Percentiles rank a stretch among this genome's conserved stretches.
Conservation (phyloP, 2,888 invertebrate genomes). For the Mamestra brassicae region DNA sequence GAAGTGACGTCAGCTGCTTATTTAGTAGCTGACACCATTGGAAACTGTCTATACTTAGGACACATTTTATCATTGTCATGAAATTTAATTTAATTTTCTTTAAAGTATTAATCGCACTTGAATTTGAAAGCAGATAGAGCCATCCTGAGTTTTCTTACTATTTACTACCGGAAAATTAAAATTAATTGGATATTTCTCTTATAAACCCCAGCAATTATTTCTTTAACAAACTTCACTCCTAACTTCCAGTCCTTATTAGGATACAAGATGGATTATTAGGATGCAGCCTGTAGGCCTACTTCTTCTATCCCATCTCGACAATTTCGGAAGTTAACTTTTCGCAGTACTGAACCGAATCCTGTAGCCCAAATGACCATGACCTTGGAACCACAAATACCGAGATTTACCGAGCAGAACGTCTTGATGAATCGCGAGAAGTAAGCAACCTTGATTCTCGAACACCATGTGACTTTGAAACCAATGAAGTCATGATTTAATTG, state of each 20-base stretch:
- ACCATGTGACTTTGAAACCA: slow-evolving; percentile 49
- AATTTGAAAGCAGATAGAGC: background rate
- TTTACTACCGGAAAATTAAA: background rate
- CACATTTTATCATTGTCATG: slow-evolving; percentile 4
- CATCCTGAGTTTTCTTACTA: background rate
- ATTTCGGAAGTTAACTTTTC: slow-evolving; percentile 7
- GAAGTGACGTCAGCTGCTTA: slow-evolving; percentile 60
- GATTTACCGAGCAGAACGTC: slow-evolving; percentile 52
- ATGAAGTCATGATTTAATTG: slow-evolving; percentile 55
- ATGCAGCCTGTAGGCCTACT: background rate
- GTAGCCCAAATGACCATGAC: slow-evolving; percentile 34
- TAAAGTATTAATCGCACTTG: background rate
- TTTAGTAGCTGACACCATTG: slow-evolving; percentile 44
- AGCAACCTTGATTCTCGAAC: slow-evolving; percentile 54
- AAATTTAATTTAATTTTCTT: background rate
- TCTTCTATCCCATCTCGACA: background rate
- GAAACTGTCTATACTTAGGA: slow-evolving; percentile 27
- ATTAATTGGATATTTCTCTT: background rate
- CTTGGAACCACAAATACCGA: slow-evolving; percentile 53
- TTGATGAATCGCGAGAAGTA: slow-evolving; percentile 47
- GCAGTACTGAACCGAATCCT: slow-evolving; percentile 17
- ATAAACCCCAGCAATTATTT: background rate
- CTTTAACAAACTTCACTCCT: background rate
- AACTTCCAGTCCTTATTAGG: background rate
- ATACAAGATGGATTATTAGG: too few species aligned